Evolutionary conservation across 30 jellyfish, hydroid and myxozoan species (phyloP).

Genomic region (Aurelia sp.): DNA sequence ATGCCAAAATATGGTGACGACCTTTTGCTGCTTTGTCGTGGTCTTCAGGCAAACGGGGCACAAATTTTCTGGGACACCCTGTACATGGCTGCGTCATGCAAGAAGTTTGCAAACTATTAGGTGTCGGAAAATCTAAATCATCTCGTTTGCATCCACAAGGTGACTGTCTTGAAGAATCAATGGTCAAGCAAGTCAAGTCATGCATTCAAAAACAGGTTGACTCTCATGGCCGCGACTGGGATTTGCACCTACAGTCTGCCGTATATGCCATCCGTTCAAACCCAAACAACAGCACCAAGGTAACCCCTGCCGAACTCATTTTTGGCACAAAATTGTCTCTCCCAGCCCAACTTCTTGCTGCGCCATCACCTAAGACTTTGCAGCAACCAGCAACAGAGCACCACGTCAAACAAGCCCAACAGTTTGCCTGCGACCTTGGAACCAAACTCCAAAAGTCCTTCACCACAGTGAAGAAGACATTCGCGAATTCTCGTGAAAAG

Average conservation of each 20-base stretch:
- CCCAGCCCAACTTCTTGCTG: too few species aligned
- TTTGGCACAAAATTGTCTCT: too few species aligned
- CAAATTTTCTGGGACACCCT: too few species aligned
- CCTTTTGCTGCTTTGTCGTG: too few species aligned
- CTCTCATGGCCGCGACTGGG: constrained; percentile 11
- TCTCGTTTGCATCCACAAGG: constrained; percentile 26
- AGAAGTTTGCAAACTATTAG: constrained; percentile 9
- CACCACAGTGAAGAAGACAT: constrained; percentile 10
- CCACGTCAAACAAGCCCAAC: neutral
- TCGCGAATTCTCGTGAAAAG: neutral
- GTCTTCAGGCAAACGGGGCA: too few species aligned
- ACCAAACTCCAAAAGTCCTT: constrained; percentile 6
- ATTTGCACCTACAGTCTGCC: constrained; percentile 15
- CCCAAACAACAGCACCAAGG: neutral
- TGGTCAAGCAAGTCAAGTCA: constrained; percentile 42
- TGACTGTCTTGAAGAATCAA: constrained; percentile 18
- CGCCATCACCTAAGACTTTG: neutral
- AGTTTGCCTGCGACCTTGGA: constrained; percentile 9
- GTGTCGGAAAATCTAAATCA: constrained; percentile 8
- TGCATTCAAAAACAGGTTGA: constrained; percentile 52
- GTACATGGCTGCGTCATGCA: constrained; percentile 32
- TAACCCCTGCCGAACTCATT: neutral
- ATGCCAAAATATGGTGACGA: too few species aligned
- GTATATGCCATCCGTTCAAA: constrained; percentile 10
- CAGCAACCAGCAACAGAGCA: neutral